Percentiles rank a stretch among this genome's conserved stretches.
Conservation (phyloP, 2,888 invertebrate genomes). For the Chloroclystis v-ata region DNA sequence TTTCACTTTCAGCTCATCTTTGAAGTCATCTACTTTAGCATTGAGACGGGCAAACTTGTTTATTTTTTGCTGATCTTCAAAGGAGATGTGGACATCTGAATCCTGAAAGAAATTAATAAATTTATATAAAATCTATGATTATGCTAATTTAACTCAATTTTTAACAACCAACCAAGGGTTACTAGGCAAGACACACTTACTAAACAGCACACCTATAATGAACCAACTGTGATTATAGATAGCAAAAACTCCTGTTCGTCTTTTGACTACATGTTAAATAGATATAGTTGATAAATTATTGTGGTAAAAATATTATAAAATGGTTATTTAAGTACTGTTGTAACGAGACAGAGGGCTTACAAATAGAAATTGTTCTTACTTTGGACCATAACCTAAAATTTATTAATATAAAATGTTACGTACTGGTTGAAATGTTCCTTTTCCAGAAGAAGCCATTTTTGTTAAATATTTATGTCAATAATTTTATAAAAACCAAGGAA, state of each 20-base stretch:
- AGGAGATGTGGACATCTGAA: constrained; percentile 95
- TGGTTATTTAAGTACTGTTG: too few species aligned
- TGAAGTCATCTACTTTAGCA: constrained; percentile 93
- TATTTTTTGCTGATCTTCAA: constrained; percentile 98
- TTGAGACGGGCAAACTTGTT: constrained; percentile 97
- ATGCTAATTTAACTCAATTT: not conserved
- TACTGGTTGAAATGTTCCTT: constrained; percentile 84
- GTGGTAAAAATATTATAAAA: too few species aligned
- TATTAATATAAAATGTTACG: not conserved
- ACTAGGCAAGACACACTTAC: too few species aligned
- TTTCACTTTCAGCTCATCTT: constrained; percentile 90
- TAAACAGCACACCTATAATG: too few species aligned
- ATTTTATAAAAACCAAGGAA: too few species aligned
- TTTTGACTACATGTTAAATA: too few species aligned
- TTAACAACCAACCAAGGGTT: too few species aligned
- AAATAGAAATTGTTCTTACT: too few species aligned
- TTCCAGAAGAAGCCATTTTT: constrained; percentile 68
- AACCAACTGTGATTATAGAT: not conserved
- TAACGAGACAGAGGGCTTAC: too few species aligned
- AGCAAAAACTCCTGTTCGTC: not conserved
- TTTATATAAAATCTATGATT: not conserved
- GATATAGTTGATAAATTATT: too few species aligned
- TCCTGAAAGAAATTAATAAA: constrained; percentile 73
- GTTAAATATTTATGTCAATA: not conserved
- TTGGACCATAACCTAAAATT: constrained; percentile 12